Evolutionary conservation across 2,113 vertebrate species (phyloP), one percentile per base, ranked within the genome.

Genomic region (Mesitornis unicolor): DNA sequence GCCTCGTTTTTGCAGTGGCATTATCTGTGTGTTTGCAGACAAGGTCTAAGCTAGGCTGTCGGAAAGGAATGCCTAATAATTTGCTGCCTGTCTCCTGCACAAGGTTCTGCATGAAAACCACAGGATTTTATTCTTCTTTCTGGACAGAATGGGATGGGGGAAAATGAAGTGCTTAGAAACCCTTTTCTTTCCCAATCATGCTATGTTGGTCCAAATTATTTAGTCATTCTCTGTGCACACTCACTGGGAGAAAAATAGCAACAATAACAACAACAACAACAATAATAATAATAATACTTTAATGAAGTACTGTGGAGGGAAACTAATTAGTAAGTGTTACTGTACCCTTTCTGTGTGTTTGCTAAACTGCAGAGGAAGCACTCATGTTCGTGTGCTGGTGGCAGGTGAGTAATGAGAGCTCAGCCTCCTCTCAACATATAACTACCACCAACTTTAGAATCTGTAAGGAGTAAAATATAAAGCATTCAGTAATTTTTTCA

Each of bases 271-370:
- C 12, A 81, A 28, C 50, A 51, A 74, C 25, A 65, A 90, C 12
- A 81, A 28, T 26, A 51, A 81, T 18, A 88, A 56, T 47, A 93
- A 73, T 54, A 74, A 38, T 59, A 79, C 4, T 40, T 83, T 87
- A 69, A 85, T 84, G 61, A 95, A 93, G 92, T 67, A 76, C 42
- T 85, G 70, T 24, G 92, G 89, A 88, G 75, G 68, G 43, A 81
- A 93, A 69, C 45, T 89, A 90, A 97, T 96, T 93, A 94, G 33
- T 76, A 88, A 94, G 51, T 56, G n/a, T 75, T 81, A 45, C 10
- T n/a, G 5, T 50, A 75, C 10, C 64, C 28, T 67, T 92, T 91
- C 65, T 87, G 33, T 40, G 21, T 57, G 25, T 57, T 93, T 8
- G 13, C 86, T 76, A 65, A 82, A 80, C 59, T 64, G 84, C 73